phyloP scores from a whole-genome alignment of 2,888 invertebrate species.

The Cheilosia pagana region DNA sequence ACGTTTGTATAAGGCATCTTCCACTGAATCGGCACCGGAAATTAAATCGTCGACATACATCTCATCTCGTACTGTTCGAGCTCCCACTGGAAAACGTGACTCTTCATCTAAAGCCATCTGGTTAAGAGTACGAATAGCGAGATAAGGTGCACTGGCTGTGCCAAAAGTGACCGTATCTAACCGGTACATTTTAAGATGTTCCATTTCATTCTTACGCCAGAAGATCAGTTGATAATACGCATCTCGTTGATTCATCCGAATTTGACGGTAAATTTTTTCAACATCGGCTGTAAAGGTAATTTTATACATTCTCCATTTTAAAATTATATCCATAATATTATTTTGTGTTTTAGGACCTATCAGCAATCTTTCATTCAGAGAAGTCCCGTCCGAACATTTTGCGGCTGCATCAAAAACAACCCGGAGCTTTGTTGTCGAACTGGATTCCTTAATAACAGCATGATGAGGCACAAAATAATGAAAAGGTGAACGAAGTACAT shows the following conservation, averaged over 20 bases:
- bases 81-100: background rate
- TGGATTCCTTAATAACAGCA: too few species aligned
- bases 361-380: background rate
- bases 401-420: background rate
- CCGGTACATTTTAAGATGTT: background rate
- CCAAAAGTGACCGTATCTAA: conserved; percentile 2
- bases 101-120: background rate
- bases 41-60: background rate
- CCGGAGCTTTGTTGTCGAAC: too few species aligned
- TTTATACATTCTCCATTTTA: background rate
- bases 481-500: too few species aligned
- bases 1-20: background rate
- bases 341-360: conserved; percentile 8
- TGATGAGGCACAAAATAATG: too few species aligned
- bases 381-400: background rate
- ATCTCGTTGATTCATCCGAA: background rate
- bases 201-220: background rate
- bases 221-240: background rate
- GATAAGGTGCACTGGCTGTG: background rate
- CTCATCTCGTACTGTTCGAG: background rate
- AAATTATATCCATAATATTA: conserved; percentile 2
- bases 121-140: background rate
- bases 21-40: background rate
- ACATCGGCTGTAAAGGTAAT: conserved; percentile 7
- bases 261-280: conserved; percentile 9